Evolutionary conservation across 2,888 invertebrate genomes (phyloP), one percentile per base, ranked within the genome.

Genomic region (Eupithecia subumbrata): DNA sequence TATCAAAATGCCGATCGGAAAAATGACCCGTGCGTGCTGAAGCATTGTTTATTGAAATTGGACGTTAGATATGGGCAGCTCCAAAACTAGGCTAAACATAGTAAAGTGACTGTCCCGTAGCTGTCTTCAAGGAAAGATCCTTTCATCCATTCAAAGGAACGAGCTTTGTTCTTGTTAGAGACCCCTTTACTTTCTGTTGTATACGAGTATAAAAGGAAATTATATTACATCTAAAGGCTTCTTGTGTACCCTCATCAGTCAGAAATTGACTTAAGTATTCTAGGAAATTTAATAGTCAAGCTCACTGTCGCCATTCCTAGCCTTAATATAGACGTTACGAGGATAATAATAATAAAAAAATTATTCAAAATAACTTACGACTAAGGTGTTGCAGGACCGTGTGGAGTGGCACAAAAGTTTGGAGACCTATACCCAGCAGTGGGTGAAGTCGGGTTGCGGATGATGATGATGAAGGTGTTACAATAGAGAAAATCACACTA

Each of bases 41-140:
- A 60, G 14, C 5, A 25, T 25, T 60, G 60, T 25, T 25, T 25
- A 60, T 60, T 60, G 22, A 25, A 60, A 60, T 14, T 25, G 60
- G 12, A 25, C 5, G 25, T 60, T 25, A 25, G 25, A 11, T 56
- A 56, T 22, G 22, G 71, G 68, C 69, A 74, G 75, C 71, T 73
- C 75, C 76, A 76, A 81, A 78, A 78, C 77, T 76, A 71, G 75
- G 74, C 75, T 79, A 76, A 78, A 79, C 73, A 74, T 69, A 76
- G 75, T 75, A 76, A 76, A 74, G 74, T 48, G 63, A 66, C 75
- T 71, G 74, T 76, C 71, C 11, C 11, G 3, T 69, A 74, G 52
- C 63, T 76, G 71, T 70, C 72, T 75, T 73, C 69, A 71, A 73
- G 73, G 66, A 63, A 63, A 22, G 16, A 64, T 64, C 60, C 60